phyloP scores from a whole-genome alignment of 2,113 vertebrate species.

The Connochaetes taurinus region DNA sequence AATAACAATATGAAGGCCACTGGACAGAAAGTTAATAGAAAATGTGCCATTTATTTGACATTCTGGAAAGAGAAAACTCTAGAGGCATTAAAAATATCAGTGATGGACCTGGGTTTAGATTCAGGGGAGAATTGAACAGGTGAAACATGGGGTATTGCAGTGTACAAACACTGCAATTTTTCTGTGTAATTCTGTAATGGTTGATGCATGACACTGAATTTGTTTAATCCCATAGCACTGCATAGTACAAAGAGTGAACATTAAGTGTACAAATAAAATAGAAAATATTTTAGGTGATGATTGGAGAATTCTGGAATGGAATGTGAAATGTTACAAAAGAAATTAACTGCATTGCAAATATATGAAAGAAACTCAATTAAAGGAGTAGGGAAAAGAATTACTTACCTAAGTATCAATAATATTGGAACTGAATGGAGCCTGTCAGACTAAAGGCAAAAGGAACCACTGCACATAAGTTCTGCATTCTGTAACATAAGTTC shows the following conservation, averaged over 20 bases:
- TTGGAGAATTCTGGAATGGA: background rate
- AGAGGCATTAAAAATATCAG: background rate
- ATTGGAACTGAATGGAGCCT: background rate
- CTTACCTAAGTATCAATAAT: background rate
- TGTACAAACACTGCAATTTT: no score
- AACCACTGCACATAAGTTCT: background rate
- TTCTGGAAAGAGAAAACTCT: background rate
- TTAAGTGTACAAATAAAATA: background rate
- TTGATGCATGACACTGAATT: background rate
- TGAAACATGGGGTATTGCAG: background rate
- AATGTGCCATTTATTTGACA: background rate
- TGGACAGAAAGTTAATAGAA: background rate
- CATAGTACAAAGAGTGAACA: background rate
- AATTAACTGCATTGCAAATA: background rate
- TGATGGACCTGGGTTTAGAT: background rate
- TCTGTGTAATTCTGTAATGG: background rate
- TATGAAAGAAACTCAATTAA: background rate
- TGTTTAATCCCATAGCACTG: background rate
- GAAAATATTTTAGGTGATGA: background rate
- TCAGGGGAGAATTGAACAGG: background rate
- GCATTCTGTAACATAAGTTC: background rate
- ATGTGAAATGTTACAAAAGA: background rate
- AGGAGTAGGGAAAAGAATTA: background rate
- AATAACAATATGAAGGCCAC: background rate
- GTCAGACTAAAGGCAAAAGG: background rate